Percentiles rank a stretch among this genome's conserved stretches.
Conservation (phyloP, 1,140 invertebrate species). For the Rhysida immarginata region DNA sequence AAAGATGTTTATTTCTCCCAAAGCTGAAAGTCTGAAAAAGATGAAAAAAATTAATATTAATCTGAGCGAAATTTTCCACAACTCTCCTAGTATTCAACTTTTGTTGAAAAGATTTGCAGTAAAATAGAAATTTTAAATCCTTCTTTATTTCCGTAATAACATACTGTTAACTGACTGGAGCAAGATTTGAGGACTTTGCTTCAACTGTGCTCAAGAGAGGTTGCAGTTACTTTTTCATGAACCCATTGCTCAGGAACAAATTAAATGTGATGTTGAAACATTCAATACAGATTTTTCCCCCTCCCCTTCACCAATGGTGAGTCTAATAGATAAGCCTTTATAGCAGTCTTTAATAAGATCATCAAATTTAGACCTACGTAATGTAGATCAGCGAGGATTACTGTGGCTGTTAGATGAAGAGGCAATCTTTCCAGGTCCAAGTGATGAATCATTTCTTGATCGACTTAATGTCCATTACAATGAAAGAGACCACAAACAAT, state of each 20-base stretch:
- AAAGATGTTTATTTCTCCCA: too few species aligned
- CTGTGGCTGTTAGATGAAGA: conserved; percentile 88
- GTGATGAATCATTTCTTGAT: conserved; percentile 69
- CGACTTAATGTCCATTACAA: conserved; percentile 65
- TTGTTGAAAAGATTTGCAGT: too few species aligned
- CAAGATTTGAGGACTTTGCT: conserved; percentile 72
- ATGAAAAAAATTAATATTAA: too few species aligned
- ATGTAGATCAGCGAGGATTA: conserved; percentile 65
- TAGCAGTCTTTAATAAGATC: conserved; percentile 42
- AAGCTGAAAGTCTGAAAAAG: too few species aligned
- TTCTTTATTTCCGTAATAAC: too few species aligned
- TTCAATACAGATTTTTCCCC: conserved; percentile 31
- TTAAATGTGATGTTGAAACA: conserved; percentile 38
- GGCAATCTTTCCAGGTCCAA: conserved; percentile 68
- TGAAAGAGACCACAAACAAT: conserved; percentile 34
- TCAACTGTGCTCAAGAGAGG: conserved; percentile 88
- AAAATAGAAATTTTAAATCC: too few species aligned
- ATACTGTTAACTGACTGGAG: conserved; percentile 53
- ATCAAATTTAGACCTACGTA: conserved; percentile 61
- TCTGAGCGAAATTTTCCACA: too few species aligned
- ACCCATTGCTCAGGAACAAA: conserved; percentile 47
- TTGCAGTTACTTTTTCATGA: conserved; percentile 81
- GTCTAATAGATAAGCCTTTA: conserved; percentile 56
- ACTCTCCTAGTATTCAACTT: too few species aligned
- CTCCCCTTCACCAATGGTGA: conserved; percentile 47